phyloP scores from a whole-genome alignment of 1,140 invertebrate species.

The Periplaneta americana region DNA sequence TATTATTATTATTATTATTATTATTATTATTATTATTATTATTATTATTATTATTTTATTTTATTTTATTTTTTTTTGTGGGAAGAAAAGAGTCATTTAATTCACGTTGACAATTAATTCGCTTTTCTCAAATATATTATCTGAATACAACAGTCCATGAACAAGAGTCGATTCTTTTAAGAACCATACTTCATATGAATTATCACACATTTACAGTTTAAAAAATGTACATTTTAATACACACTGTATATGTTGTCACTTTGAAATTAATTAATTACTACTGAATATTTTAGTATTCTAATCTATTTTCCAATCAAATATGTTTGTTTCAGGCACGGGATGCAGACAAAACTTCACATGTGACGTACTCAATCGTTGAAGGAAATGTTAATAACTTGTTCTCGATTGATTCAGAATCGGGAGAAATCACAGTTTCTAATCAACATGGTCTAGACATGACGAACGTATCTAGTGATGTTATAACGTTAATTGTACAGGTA shows the following conservation, averaged over 20 bases:
- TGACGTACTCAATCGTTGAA: conserved; percentile 66
- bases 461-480: conserved; percentile 50
- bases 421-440: conserved; percentile 61
- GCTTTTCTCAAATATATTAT: too few species aligned
- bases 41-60: background rate
- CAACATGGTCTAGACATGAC: conserved; percentile 54
- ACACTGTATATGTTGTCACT: too few species aligned
- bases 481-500: conserved; percentile 50
- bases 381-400: conserved; percentile 60
- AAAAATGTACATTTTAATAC: background rate
- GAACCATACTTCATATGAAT: too few species aligned
- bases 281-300: too few species aligned
- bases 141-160: too few species aligned
- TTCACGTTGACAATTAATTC: too few species aligned
- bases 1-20: too few species aligned
- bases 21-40: background rate
- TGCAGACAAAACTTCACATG: conserved; percentile 71
- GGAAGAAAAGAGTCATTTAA: too few species aligned
- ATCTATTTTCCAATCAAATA: too few species aligned
- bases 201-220: background rate
- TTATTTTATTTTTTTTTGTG: background rate
- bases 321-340: conserved; percentile 63
- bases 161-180: too few species aligned
- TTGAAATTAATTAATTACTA: too few species aligned
- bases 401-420: conserved; percentile 57